Base-by-base conservation (phyloP, 1,140 invertebrate genomes). In the Drosophila murphyi region DNA sequence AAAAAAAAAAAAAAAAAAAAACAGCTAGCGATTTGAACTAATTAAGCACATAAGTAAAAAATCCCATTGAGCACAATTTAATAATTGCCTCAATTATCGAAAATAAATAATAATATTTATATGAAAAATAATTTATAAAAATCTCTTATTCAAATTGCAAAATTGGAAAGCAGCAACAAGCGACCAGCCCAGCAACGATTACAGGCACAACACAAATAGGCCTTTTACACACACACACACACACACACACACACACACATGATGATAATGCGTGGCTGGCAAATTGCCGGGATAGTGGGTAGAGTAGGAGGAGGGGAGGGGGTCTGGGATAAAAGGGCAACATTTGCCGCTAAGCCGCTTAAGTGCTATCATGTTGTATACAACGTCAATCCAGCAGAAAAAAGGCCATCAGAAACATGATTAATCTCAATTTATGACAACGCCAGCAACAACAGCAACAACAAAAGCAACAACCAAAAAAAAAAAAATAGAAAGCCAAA, bases 401-500 rank as follows among this genome's bases (percentile, higher is more conserved):
- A 2, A 41, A 63, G 69, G 48, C 69, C 78, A 89, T 80, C 80
- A 57, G 70, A 72, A 89, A 78, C 86, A 88, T 80, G 85, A 88
- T 88, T 88, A 88, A 88, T 88, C 85, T 88, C 80, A 85, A 88
- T 88, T 88, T 88, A 88, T 88, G 85, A 89, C 85, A 88, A 75
- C 60, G 51, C 45, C 83, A 56, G 64, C 29, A 60, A 52, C n/a
- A 69, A 72, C 63, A 71, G 32, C 37, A 65, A 10, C 45, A 57
- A 29, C 31, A 20, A 20, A 20, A 20, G 20, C 20, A 57, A 62
- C 32, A 28, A 29, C 0, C 61, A 57, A 12, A n/a, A 6, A 12
- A 7, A 50, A 20, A 68, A 56, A 8, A 7, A 20, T 4, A 29
- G 2, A 12, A 5, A 29, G 8, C 41, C 56, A 48, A 64, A 65